phyloP scores from a whole-genome alignment of 2,113 vertebrate genomes.

The Probosciger aterrimus region DNA sequence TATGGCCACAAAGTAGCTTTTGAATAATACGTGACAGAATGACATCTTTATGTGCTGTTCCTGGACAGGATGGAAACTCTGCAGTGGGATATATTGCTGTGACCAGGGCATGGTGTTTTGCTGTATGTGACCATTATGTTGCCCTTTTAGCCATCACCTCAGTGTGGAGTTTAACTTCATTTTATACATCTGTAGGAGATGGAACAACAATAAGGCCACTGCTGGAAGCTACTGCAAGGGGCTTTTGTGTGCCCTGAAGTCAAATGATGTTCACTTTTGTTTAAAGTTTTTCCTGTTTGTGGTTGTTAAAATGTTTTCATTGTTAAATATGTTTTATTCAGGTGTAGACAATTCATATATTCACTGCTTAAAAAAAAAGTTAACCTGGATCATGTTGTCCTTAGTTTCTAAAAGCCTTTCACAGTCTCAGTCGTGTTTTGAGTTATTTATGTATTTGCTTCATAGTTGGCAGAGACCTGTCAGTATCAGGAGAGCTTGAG shows the following conservation, averaged over 20 bases:
- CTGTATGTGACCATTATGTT: constrained; percentile 70
- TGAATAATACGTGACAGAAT: constrained; percentile 70
- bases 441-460: constrained; percentile 80
- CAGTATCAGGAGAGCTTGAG: constrained; percentile 72
- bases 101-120: constrained; percentile 29
- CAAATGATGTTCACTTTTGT: constrained; percentile 65
- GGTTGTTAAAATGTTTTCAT: constrained; percentile 80
- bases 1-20: constrained; percentile 73
- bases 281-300: constrained; percentile 76
- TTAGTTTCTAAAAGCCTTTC: constrained; percentile 75
- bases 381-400: constrained; percentile 77
- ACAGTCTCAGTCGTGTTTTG: constrained; percentile 68
- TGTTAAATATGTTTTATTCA: constrained; percentile 81
- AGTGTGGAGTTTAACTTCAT: constrained; percentile 37
- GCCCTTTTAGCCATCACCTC: constrained; percentile 40
- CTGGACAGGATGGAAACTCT: constrained; percentile 58
- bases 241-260: constrained; percentile 62
- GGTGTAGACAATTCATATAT: constrained; percentile 85
- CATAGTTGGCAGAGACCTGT: constrained; percentile 75
- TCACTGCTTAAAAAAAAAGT: constrained; percentile 69
- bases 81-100: constrained; percentile 59
- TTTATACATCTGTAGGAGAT: constrained; percentile 51
- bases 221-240: constrained; percentile 65
- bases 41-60: constrained; percentile 55
- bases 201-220: constrained; percentile 45